A percentile compares a stretch with the other conserved stretches of the same genome.
Conservation (phyloP, 1,140 invertebrate genomes). For the Apocrypta bakeri region DNA sequence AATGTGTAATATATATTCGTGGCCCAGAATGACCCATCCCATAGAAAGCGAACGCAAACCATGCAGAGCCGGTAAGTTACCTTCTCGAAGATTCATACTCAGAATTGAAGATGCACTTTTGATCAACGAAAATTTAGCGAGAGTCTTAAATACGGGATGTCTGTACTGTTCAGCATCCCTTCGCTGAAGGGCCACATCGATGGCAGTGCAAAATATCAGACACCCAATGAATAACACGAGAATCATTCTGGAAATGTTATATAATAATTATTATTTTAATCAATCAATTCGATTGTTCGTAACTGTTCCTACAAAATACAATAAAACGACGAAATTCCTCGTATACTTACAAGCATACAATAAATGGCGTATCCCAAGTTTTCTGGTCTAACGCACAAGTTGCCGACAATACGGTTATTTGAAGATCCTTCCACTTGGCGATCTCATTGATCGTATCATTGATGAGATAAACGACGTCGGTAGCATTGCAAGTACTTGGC, state of each 20-base stretch:
- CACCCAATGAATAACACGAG: not conserved
- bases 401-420: not conserved
- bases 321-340: too few species aligned
- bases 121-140: not conserved
- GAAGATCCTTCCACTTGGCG: not conserved
- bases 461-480: slow-evolving; percentile 32
- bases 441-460: not conserved
- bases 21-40: slow-evolving; percentile 5
- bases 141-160: not conserved
- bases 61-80: slow-evolving; percentile 15
- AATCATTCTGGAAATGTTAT: not conserved
- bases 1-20: not conserved
- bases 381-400: not conserved
- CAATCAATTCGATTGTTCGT: too few species aligned
- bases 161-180: not conserved
- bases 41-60: slow-evolving; percentile 28
- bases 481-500: slow-evolving; percentile 48
- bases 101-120: not conserved
- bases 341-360: slow-evolving; percentile 8
- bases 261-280: not conserved
- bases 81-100: not conserved
- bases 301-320: too few species aligned
- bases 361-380: not conserved
- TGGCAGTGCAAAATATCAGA: slow-evolving; percentile 1
- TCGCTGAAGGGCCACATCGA: not conserved